A percentile compares a stretch with the other conserved stretches of the same genome.
Evolutionary conservation across 37 sponge, comb jelly and placozoan genomes (phyloP).

Genomic region (Ephydatia muelleri): DNA sequence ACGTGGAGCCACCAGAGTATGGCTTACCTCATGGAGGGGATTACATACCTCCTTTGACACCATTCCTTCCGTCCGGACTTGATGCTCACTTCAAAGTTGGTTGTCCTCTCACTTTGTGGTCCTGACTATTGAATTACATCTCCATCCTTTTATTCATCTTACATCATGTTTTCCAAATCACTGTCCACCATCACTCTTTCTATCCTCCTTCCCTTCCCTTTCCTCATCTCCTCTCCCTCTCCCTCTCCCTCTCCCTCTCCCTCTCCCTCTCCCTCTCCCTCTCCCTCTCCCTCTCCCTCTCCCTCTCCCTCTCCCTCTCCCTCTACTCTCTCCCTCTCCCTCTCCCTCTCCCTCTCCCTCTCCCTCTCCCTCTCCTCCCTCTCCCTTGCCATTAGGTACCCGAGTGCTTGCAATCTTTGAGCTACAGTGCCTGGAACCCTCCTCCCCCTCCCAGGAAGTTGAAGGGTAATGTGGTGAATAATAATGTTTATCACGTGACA

Average conservation of each 20-base stretch:
- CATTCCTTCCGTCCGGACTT: conserved; percentile 37
- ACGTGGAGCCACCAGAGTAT: conserved; percentile 35
- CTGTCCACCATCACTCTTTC: conserved; percentile 8
- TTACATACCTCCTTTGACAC: conserved; percentile 17
- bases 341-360: conserved; percentile 2
- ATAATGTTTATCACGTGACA: neutral
- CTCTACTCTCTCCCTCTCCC: conserved; percentile 33
- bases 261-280: conserved; percentile 25
- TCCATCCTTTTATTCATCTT: too few species aligned
- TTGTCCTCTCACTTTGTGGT: neutral
- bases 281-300: conserved; percentile 15
- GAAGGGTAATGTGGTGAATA: too few species aligned
- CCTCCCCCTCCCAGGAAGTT: conserved; percentile 82
- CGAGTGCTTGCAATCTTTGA: conserved; percentile 73
- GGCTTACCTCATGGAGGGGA: conserved; percentile 12
- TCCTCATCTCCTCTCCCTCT: neutral
- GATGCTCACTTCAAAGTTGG: conserved; percentile 48
- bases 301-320: conserved; percentile 7
- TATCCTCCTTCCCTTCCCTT: neutral
- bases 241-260: neutral
- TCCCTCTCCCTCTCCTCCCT: neutral
- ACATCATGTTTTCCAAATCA: too few species aligned
- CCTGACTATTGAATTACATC: too few species aligned
- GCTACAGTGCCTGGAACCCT: conserved; percentile 94
- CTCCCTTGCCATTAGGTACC: conserved; percentile 51